Evolutionary conservation across 2,113 vertebrate species (phyloP).

Genomic region (Psettodes erumei): DNA sequence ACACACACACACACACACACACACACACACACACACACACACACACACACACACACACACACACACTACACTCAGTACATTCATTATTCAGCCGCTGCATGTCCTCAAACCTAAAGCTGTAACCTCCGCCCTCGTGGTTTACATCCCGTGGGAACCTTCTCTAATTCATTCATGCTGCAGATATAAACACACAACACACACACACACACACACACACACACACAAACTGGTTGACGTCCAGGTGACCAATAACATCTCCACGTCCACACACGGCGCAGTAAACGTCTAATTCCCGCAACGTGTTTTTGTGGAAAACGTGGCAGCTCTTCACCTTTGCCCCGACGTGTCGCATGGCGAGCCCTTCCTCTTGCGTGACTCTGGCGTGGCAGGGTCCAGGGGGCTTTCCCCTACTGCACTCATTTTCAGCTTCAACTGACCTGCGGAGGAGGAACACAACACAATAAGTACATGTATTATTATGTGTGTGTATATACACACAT

Average conservation of each 20-base stretch:
- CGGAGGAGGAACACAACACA: neutral
- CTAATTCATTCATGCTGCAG: no score
- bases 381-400: slow-evolving; percentile 88
- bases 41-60: slow-evolving; percentile 2
- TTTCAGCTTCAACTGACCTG: slow-evolving; percentile 90
- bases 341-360: slow-evolving; percentile 91
- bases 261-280: neutral
- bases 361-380: slow-evolving; percentile 94
- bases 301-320: no score
- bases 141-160: neutral
- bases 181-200: slow-evolving; percentile 9
- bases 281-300: no score
- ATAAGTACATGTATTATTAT: no score
- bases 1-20: neutral
- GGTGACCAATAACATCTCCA: no score
- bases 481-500: no score
- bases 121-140: neutral
- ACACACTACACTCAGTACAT: slow-evolving; percentile 23
- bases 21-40: slow-evolving; percentile 6
- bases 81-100: neutral
- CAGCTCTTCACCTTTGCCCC: slow-evolving; percentile 89
- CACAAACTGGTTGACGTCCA: no score
- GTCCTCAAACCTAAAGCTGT: neutral
- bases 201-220: slow-evolving; percentile 8
- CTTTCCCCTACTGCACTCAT: slow-evolving; percentile 96